Evolutionary conservation across 35 echinoderm and acorn worm genomes (phyloP).

Genomic region (Holothuria glaberrima): DNA sequence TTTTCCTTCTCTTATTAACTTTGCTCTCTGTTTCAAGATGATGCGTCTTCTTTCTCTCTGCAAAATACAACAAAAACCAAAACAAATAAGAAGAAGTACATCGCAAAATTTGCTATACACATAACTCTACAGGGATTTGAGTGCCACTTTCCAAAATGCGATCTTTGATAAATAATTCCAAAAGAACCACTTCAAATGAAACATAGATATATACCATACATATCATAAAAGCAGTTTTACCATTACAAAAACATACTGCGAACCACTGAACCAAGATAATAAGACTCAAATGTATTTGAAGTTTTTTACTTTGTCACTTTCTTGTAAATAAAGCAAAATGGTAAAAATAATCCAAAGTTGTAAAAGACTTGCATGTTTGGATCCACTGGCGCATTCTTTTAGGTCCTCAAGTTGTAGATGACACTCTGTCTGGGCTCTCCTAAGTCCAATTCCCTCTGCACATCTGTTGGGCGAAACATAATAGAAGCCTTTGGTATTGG

Average conservation of each 20-base stretch:
- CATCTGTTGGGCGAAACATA: background rate
- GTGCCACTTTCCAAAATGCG: background rate
- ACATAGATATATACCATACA: background rate
- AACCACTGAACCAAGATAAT: too few species aligned
- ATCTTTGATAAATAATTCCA: background rate
- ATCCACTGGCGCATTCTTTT: conserved; percentile 12
- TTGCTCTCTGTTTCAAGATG: conserved; percentile 18
- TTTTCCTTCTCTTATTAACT: conserved; percentile 1
- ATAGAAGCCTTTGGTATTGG: too few species aligned
- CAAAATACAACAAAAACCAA: background rate
- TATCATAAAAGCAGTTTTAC: background rate
- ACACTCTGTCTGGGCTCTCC: conserved; percentile 8
- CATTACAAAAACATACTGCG: background rate
- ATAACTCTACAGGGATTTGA: background rate
- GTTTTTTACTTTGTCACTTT: too few species aligned
- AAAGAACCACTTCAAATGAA: background rate
- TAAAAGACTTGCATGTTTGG: conserved; percentile 2
- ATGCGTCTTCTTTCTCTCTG: conserved; percentile 18
- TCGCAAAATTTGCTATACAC: background rate
- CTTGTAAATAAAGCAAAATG: too few species aligned
- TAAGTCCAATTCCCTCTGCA: conserved; percentile 14
- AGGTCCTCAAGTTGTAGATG: background rate
- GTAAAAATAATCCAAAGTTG: background rate
- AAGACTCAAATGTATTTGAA: too few species aligned
- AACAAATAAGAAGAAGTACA: background rate